These are phyloP conservation scores for Cuculus canorus DNA, from an alignment of 2,797 vertebrate genomes.

Conservation along the genomic window DNA sequence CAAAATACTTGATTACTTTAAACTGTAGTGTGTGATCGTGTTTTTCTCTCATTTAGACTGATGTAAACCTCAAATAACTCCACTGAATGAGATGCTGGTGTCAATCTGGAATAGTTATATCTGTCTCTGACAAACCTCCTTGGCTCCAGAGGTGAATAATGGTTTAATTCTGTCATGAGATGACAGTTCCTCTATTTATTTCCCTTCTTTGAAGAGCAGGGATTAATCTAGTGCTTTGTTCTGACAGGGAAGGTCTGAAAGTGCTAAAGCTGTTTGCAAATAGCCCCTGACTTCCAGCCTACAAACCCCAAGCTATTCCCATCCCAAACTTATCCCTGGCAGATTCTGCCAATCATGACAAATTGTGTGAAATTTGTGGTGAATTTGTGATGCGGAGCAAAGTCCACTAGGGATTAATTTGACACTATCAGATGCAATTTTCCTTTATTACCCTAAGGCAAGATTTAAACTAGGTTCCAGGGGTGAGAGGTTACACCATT, in stretches of 20 bases:
- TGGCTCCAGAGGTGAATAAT: not conserved
- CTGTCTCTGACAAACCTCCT: not conserved
- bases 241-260: not conserved
- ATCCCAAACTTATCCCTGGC: not conserved
- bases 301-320: not conserved
- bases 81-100: not conserved
- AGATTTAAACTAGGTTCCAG: slow-evolving; percentile 71
- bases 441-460: slow-evolving; percentile 64
- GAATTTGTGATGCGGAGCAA: slow-evolving; percentile 52
- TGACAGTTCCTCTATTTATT: not conserved
- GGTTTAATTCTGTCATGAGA: not conserved
- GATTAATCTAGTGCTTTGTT: not conserved
- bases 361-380: slow-evolving; percentile 28
- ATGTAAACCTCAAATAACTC: not conserved
- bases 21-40: not conserved
- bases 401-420: slow-evolving; percentile 68
- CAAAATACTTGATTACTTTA: not conserved
- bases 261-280: not conserved
- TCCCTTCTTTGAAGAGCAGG: not conserved
- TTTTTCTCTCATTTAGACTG: not conserved
- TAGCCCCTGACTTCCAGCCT: not conserved
- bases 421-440: slow-evolving; percentile 68
- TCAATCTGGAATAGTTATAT: not conserved
- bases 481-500: slow-evolving; percentile 66
- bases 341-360: slow-evolving; percentile 51